phyloP scores from a whole-genome alignment of 1,140 invertebrate genomes.

The Drosophila kepulauana region DNA sequence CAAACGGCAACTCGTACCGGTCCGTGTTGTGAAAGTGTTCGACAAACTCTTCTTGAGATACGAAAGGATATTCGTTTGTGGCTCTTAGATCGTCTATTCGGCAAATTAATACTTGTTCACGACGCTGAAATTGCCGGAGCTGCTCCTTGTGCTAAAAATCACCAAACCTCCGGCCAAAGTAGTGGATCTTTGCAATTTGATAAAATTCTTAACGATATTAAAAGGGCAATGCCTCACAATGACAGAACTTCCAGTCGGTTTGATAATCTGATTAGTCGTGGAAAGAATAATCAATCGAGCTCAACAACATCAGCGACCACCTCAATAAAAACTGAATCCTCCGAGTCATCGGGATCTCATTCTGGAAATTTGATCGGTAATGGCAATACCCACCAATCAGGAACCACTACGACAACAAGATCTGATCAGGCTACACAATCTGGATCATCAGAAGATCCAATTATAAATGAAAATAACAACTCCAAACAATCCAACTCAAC shows the following conservation, averaged over 20 bases:
- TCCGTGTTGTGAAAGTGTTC: conserved; percentile 72
- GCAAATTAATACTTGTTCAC: conserved; percentile 63
- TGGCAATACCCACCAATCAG: not conserved
- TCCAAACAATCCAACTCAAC: not conserved
- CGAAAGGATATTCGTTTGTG: conserved; percentile 71
- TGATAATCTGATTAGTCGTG: conserved; percentile 3
- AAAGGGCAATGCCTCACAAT: conserved; percentile 22
- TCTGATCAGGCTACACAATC: not conserved
- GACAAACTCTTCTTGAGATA: conserved; percentile 71
- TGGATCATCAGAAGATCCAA: not conserved
- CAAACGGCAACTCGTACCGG: conserved; percentile 15
- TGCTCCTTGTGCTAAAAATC: conserved; percentile 52
- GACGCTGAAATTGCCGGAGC: conserved; percentile 58
- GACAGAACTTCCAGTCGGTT: conserved; percentile 14
- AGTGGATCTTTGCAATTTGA: conserved; percentile 13
- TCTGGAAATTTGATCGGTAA: not conserved
- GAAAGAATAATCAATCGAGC: conserved; percentile 3
- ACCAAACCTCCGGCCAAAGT: conserved; percentile 11
- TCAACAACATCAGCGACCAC: conserved; percentile 4
- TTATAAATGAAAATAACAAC: conserved; percentile 1
- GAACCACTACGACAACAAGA: not conserved
- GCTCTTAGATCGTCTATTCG: conserved; percentile 68
- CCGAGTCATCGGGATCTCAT: not conserved
- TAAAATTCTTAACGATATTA: conserved; percentile 31
- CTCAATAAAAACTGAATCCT: not conserved